A percentile compares a stretch with the other conserved stretches of the same genome.
Evolutionary conservation across 2,113 vertebrate species (phyloP).

Genomic region (Tenrec ecaudatus): DNA sequence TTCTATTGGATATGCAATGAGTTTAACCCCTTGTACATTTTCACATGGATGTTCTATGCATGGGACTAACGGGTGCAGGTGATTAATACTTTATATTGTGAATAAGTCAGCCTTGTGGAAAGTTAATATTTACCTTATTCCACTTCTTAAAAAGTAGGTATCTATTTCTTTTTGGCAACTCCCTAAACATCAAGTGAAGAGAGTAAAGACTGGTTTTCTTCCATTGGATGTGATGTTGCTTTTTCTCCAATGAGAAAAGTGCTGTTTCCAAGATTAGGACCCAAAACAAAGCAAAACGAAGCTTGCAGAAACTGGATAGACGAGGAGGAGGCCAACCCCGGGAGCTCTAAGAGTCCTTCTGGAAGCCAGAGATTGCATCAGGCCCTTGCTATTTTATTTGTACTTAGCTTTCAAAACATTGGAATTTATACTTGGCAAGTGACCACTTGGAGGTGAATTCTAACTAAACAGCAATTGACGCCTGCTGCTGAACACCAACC

Average conservation of each 20-base stretch:
- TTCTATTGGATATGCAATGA: not conserved
- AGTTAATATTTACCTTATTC: not conserved
- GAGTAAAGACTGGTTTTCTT: not conserved
- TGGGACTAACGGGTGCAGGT: not conserved
- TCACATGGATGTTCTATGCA: not conserved
- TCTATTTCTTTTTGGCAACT: not conserved
- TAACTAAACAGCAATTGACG: not conserved
- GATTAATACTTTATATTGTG: not conserved
- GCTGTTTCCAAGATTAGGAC: not conserved
- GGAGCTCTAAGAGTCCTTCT: not conserved
- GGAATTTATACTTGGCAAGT: conserved; percentile 17
- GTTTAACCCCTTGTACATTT: not conserved
- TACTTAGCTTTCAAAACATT: conserved; percentile 17
- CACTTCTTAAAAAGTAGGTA: not conserved
- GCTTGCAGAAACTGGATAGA: not conserved
- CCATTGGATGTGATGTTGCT: not conserved
- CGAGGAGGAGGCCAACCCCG: not conserved
- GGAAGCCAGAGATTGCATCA: not conserved
- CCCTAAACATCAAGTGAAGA: not conserved
- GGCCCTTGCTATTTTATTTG: not conserved
- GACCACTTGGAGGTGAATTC: not conserved
- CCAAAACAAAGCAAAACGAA: not conserved
- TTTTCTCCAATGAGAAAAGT: conserved; percentile 16
- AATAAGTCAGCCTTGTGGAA: conserved; percentile 13
- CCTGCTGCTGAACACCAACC: not conserved